Conservation (phyloP, 2,113 vertebrate genomes). For the Opisthocomus hoazin region DNA sequence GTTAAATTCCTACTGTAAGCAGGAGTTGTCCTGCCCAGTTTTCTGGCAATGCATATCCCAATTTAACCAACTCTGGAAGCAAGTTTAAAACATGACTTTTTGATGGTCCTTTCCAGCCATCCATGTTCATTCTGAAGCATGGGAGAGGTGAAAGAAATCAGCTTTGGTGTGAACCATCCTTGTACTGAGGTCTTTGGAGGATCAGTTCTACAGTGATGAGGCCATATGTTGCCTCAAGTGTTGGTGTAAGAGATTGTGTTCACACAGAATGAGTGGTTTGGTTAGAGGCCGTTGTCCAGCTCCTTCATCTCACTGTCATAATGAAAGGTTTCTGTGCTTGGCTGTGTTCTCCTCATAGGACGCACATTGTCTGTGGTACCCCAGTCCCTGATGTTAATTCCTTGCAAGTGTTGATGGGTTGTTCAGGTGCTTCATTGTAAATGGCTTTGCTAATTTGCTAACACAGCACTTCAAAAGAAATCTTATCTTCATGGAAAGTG, state of each 20-base stretch:
- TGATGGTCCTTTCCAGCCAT: background rate
- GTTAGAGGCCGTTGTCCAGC: background rate
- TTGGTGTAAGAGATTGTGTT: background rate
- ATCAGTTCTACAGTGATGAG: background rate
- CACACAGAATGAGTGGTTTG: background rate
- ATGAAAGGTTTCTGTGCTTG: background rate
- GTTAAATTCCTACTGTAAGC: background rate
- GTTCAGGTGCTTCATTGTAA: constrained; percentile 9
- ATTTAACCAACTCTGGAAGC: background rate
- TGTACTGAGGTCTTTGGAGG: background rate
- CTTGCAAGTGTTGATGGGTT: background rate
- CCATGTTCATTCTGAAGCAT: background rate
- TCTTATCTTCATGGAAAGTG: constrained; percentile 50
- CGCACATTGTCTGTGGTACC: background rate
- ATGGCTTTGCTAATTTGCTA: constrained; percentile 37
- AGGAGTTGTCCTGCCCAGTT: background rate
- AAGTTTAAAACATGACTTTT: background rate
- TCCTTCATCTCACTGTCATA: background rate
- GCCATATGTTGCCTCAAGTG: background rate
- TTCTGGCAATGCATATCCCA: background rate
- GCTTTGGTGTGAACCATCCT: background rate
- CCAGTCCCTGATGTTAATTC: background rate
- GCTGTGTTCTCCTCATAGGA: background rate
- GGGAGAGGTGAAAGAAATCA: background rate
- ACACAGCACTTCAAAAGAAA: constrained; percentile 39